Evolutionary conservation across 2,888 invertebrate species (phyloP).

Genomic region (Eupithecia pulchellata): DNA sequence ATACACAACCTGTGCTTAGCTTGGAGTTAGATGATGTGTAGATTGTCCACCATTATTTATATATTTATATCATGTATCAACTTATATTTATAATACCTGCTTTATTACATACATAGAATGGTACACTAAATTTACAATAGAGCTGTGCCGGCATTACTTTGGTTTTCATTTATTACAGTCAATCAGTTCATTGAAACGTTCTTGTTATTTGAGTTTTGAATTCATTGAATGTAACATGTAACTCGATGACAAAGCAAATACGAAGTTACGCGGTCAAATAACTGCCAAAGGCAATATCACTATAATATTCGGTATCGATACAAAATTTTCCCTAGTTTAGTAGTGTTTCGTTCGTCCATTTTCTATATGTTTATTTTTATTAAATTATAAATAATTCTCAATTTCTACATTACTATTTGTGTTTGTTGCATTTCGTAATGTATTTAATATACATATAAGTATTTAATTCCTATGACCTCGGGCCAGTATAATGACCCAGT

Average conservation of each 20-base stretch:
- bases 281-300: background rate
- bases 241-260: background rate
- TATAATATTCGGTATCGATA: constrained; percentile 10
- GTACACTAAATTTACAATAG: background rate
- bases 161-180: background rate
- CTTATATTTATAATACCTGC: background rate
- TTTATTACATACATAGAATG: too few relatives aligned
- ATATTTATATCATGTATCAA: too few relatives aligned
- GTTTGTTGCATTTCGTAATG: too few relatives aligned
- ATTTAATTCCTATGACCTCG: too few relatives aligned
- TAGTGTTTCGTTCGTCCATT: background rate
- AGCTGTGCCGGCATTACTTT: background rate
- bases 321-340: background rate
- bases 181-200: background rate
- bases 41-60: too few relatives aligned
- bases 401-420: background rate
- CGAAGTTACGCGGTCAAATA: background rate
- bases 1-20: too few relatives aligned
- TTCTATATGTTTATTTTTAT: background rate
- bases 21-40: too few relatives aligned
- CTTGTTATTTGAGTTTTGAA: constrained; percentile 3
- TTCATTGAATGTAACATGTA: background rate
- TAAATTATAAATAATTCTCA: background rate
- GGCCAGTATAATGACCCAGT: too few relatives aligned
- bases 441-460: too few relatives aligned